Conservation (phyloP, 2,888 invertebrate genomes). For the Drosophila melanocephala region DNA sequence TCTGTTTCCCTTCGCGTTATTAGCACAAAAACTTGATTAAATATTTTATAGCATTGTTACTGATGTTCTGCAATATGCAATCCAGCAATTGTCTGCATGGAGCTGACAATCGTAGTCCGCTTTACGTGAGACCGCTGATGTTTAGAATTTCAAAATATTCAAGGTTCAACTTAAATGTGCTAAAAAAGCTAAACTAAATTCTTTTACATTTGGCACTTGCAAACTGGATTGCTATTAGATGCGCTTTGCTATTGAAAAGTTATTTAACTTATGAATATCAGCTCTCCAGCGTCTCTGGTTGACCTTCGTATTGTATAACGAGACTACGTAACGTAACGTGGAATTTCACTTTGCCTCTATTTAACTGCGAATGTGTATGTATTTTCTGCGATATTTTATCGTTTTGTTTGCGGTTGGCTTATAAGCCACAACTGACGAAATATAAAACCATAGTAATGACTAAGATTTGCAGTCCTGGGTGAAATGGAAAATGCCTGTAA, state of each 20-base stretch:
- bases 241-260: constrained; percentile 38
- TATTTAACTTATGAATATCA: constrained; percentile 53
- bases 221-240: background rate
- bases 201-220: background rate
- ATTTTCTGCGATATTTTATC: constrained; percentile 2
- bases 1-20: background rate
- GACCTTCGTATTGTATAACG: constrained; percentile 60
- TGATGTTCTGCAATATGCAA: background rate
- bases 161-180: background rate
- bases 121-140: background rate
- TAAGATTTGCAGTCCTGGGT: background rate
- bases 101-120: background rate
- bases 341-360: background rate
- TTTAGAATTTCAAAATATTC: background rate
- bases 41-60: background rate
- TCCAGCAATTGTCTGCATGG: background rate
- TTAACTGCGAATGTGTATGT: constrained; percentile 28
- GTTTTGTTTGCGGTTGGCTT: constrained; percentile 1
- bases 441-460: background rate
- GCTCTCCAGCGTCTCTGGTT: constrained; percentile 22
- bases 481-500: background rate
- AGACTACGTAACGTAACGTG: background rate
- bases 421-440: background rate
- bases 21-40: background rate
- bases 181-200: background rate